Conservation (phyloP, 2,888 invertebrate species). For the Apodemia duryi region DNA sequence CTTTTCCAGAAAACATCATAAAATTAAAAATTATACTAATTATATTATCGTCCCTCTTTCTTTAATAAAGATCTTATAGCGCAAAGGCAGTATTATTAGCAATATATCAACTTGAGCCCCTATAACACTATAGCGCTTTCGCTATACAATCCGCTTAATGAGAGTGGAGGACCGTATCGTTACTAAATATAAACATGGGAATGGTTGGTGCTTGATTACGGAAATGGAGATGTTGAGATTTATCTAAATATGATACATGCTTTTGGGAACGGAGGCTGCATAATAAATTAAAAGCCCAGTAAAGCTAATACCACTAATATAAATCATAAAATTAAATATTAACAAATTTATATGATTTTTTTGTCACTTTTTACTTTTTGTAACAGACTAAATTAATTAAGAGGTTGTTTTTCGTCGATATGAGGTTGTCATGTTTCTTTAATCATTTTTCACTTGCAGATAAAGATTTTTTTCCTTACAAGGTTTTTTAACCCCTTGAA, state of each 20-base stretch:
- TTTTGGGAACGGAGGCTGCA: slow-evolving; percentile 10
- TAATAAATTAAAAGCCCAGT: neutral
- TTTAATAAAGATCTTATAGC: too few species aligned
- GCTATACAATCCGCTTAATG: neutral
- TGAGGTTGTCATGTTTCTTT: too few species aligned
- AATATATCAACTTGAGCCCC: neutral
- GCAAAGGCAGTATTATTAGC: too few species aligned
- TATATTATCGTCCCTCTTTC: too few species aligned
- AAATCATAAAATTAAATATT: neutral
- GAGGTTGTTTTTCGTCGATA: too few species aligned
- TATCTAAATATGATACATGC: slow-evolving; percentile 10
- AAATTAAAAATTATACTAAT: too few species aligned
- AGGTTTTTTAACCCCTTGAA: too few species aligned
- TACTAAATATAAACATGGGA: slow-evolving; percentile 9
- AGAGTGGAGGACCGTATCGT: slow-evolving; percentile 8
- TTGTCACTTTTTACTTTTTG: too few species aligned
- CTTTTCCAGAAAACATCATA: too few species aligned
- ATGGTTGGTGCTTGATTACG: slow-evolving; percentile 6
- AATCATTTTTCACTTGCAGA: too few species aligned
- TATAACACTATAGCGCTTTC: neutral
- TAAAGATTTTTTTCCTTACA: too few species aligned
- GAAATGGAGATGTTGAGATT: slow-evolving; percentile 13
- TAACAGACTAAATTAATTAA: too few species aligned
- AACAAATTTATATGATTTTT: neutral
- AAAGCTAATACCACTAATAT: neutral